Base-by-base conservation (phyloP, 1,140 invertebrate species). In the Papilio polytes region DNA sequence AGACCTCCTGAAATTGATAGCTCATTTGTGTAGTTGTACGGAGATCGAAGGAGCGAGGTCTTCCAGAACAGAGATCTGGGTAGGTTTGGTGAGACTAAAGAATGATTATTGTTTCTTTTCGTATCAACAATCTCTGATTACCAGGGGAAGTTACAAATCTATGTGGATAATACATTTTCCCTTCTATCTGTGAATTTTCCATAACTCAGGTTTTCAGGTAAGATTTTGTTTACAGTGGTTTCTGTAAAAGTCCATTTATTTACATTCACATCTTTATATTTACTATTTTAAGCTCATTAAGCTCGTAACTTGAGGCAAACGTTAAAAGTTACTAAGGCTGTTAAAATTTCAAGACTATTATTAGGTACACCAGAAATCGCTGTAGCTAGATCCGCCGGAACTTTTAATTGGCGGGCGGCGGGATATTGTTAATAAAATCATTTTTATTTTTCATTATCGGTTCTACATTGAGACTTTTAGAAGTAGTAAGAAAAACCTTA, bases 401-500 rank as follows among this genome's bases (percentile, higher is more conserved):
- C 90, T 93, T 93, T 93, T 93, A 93, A 93, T 93, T 93, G 89
- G 91, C 84, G 84, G 85, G 83, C 86, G 81, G 81, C 80, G 80
- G 86, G 86, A 89, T 89, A 88, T 88, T 87, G 89, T 89, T 89
- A 89, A 87, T 87, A 85, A 86, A 89, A 74, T 86, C 10, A 22
- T 63, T 70, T 70, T 70, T 31, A 82, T 80, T 70, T 72, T 83
- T 82, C 77, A 81, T 85, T 81, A 88, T 82, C 84, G 85, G 31
- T 3, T 48, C 59, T 78, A 56, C 26, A 53, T 44, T 46, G 48
- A 44, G 44, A 73, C 51, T 76, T 51, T 63, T 63, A 63, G 26
- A 9, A 59, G 26, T 36, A 41, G 41, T 59, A 80, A 80, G 53
- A 44, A 18, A 31, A 53, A 15, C n/a, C 18, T 15, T 18, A 6